Conservation (phyloP, 2,888 invertebrate genomes). For the Caenorhabditis macrosperma region DNA sequence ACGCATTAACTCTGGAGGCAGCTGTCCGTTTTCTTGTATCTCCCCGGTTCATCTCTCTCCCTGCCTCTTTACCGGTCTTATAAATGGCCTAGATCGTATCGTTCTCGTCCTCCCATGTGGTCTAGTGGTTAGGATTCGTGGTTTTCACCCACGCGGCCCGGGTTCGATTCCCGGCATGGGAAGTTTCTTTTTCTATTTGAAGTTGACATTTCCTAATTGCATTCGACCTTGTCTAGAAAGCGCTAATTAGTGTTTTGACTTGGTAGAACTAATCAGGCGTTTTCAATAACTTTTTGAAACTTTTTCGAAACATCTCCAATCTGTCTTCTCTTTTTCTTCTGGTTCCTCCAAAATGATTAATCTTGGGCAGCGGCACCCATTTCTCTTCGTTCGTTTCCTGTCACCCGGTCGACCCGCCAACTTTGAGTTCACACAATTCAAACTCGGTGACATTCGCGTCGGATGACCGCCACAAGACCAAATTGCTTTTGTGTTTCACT, state of each 20-base stretch:
- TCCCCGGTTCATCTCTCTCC: too few relatives aligned
- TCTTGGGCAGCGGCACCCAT: slow-evolving; percentile 17
- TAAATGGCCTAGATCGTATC: too few relatives aligned
- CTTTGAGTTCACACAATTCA: background rate
- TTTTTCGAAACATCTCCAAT: slow-evolving; percentile 20
- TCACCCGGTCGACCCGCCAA: background rate
- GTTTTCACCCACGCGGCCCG: slow-evolving; percentile 79
- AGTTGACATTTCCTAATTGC: too few relatives aligned
- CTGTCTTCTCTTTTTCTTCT: background rate
- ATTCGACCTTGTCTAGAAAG: too few relatives aligned
- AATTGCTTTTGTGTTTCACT: background rate
- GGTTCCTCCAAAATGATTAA: slow-evolving; percentile 32
- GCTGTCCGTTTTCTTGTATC: too few relatives aligned
- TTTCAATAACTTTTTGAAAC: background rate
- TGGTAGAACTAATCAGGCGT: background rate
- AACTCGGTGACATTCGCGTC: background rate
- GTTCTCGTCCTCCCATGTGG: slow-evolving; percentile 73
- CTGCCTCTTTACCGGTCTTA: too few relatives aligned
- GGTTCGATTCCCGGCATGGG: slow-evolving; percentile 79
- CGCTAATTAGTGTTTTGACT: background rate
- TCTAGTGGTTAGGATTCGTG: slow-evolving; percentile 78
- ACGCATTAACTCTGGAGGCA: too few relatives aligned
- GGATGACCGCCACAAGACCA: background rate
- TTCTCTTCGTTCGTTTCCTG: slow-evolving; percentile 30
- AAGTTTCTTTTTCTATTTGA: slow-evolving; percentile 55